Base-by-base conservation (phyloP, 2,888 invertebrate genomes). In the Synanthedon tipuliformis region DNA sequence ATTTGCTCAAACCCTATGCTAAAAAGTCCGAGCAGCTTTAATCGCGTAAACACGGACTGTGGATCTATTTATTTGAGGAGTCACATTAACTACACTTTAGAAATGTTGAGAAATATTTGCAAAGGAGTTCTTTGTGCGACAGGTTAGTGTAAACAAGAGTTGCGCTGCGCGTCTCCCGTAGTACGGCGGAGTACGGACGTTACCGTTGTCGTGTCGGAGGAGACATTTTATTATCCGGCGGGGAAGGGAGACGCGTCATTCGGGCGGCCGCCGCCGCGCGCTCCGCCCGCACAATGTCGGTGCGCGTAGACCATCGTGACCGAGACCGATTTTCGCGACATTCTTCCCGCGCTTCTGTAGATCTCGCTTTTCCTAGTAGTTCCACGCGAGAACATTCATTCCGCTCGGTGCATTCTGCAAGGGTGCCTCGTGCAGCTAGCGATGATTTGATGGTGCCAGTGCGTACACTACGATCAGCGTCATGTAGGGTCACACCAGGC, bases 211-310 rank as follows among this genome's bases (percentile, higher is more conserved):
- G 34, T 34, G 34, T 34, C 34, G 34, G 10, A 34, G 34, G 34
- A 34, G 34, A 34, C 34, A 34, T 23, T n/a, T n/a, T 16, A 23
- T 23, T 34, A 34, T 34, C 34, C 34, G 34, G 68, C 70, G 66
- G 72, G 73, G 71, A n/a, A 64, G 69, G 65, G 65, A 56, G 58
- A 34, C 62, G 66, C 81, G 86, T 72, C 86, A 85, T 78, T 83
- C 77, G 82, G 73, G 83, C 85, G 85, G 82, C 78, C 74, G 83
- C 76, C 74, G 80, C 80, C 85, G 82, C 79, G 81, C 82, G 81
- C 77, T 77, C 69, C 78, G 81, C 81, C 76, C 84, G 83, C 75
- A 78, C 76, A 70, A 86, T 86, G 87, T 86, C 87, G 70, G 85
- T 85, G 69, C 86, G 87, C 66, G 81, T 75, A 67, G 84, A 85